phyloP scores from a whole-genome alignment of 2,113 vertebrate genomes.

The Podarcis cretensis region DNA sequence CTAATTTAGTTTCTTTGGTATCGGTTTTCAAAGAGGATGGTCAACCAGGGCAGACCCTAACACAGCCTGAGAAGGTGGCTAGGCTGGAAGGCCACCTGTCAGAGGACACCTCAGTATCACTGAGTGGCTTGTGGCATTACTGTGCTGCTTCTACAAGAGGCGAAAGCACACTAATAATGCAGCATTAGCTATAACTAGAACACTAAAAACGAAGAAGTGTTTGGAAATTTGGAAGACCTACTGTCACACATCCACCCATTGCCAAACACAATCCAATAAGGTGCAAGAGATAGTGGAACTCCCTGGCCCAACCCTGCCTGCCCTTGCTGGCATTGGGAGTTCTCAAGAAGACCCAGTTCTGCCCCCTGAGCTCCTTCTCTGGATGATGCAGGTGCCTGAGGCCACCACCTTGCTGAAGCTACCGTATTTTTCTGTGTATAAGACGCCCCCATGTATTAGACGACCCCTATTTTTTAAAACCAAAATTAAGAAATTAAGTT shows the following conservation, averaged over 20 bases:
- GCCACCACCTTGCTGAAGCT: not conserved
- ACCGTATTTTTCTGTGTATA: no score
- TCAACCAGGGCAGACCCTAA: not conserved
- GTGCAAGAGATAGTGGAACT: not conserved
- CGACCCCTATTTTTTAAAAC: no score
- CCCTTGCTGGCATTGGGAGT: no score
- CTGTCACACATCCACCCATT: not conserved
- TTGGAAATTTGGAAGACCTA: not conserved
- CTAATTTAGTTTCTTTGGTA: not conserved
- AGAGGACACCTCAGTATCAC: no score
- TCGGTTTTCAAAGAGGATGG: not conserved
- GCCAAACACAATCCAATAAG: not conserved
- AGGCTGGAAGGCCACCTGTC: no score
- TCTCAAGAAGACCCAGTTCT: not conserved
- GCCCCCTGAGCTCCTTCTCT: accelerated
- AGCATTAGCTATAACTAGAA: no score
- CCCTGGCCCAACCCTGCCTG: not conserved
- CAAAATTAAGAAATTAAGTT: no score
- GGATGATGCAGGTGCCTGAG: not conserved
- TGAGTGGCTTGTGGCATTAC: no score
- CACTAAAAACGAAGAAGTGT: no score
- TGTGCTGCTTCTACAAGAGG: no score
- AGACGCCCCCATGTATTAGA: no score
- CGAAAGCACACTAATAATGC: no score
- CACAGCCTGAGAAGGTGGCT: not conserved